phyloP scores from a whole-genome alignment of 1,140 invertebrate species.

The Lasioglossum baleicum region DNA sequence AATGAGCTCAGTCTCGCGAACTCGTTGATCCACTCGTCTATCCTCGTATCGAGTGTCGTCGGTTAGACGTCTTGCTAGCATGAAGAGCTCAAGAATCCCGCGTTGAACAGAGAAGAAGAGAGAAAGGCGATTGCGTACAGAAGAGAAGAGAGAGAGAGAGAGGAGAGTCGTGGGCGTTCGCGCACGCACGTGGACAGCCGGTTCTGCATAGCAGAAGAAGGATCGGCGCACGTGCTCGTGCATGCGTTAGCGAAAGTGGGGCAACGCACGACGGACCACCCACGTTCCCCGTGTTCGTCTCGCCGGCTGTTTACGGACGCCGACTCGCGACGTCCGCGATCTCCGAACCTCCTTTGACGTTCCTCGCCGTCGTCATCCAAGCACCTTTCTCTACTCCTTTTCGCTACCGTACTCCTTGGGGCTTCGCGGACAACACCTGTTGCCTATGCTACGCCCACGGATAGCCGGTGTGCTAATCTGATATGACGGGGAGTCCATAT shows the following conservation, averaged over 20 bases:
- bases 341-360: background rate
- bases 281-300: slow-evolving; percentile 36
- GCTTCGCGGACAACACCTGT: too few species aligned
- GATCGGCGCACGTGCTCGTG: slow-evolving; percentile 59
- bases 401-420: too few species aligned
- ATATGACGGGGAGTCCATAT: too few species aligned
- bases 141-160: background rate
- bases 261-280: slow-evolving; percentile 56
- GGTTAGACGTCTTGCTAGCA: too few species aligned
- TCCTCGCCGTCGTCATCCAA: background rate
- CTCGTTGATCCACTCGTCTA: too few species aligned
- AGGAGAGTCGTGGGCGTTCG: background rate
- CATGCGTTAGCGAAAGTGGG: slow-evolving; percentile 65
- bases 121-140: background rate
- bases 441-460: too few species aligned
- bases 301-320: background rate
- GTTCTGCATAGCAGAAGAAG: slow-evolving; percentile 29
- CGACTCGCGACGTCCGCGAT: background rate
- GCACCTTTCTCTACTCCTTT: too few species aligned
- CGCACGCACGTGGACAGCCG: slow-evolving; percentile 52
- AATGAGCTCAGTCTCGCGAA: too few species aligned
- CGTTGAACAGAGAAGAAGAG: background rate
- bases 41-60: too few species aligned
- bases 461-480: too few species aligned
- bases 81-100: too few species aligned